phyloP scores from a whole-genome alignment of 2,888 invertebrate species.

The Pyrrhia umbra region DNA sequence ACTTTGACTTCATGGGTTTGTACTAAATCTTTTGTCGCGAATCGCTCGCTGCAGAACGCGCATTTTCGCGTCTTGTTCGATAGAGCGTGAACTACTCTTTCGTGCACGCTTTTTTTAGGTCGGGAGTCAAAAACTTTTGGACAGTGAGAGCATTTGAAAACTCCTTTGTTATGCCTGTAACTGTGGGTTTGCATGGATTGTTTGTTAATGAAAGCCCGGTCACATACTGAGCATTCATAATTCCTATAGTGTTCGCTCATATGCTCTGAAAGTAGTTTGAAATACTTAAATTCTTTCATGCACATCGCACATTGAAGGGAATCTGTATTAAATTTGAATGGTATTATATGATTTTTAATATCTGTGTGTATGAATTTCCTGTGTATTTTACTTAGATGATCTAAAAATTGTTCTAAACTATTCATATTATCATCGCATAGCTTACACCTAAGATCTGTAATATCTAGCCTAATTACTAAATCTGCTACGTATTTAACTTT shows the following conservation, averaged over 20 bases:
- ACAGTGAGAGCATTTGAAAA: conserved; percentile 73
- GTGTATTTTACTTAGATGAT: conserved; percentile 71
- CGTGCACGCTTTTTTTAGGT: conserved; percentile 74
- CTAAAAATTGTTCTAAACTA: conserved; percentile 66
- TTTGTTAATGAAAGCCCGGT: conserved; percentile 71
- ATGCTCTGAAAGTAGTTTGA: conserved; percentile 76
- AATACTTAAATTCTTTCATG: conserved; percentile 67
- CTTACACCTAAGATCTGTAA: conserved; percentile 74
- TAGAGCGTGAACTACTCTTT: conserved; percentile 72
- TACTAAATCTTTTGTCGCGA: conserved; percentile 69
- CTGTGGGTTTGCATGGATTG: conserved; percentile 62
- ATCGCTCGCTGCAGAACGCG: conserved; percentile 70
- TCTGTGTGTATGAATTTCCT: conserved; percentile 67
- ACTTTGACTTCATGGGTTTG: conserved; percentile 69
- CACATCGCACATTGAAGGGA: conserved; percentile 72
- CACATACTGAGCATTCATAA: conserved; percentile 74
- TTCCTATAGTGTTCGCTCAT: conserved; percentile 80
- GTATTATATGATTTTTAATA: conserved; percentile 77
- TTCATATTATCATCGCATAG: conserved; percentile 66
- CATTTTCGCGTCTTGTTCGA: conserved; percentile 68
- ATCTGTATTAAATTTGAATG: conserved; percentile 75
- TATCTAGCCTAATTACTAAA: conserved; percentile 75
- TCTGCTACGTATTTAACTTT: conserved; percentile 59
- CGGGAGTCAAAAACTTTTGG: conserved; percentile 77
- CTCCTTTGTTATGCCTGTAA: conserved; percentile 62